A percentile compares a stretch with the other conserved stretches of the same genome.
Conservation (phyloP, 2,113 vertebrate species). For the Gasterosteus aculeatus region DNA sequence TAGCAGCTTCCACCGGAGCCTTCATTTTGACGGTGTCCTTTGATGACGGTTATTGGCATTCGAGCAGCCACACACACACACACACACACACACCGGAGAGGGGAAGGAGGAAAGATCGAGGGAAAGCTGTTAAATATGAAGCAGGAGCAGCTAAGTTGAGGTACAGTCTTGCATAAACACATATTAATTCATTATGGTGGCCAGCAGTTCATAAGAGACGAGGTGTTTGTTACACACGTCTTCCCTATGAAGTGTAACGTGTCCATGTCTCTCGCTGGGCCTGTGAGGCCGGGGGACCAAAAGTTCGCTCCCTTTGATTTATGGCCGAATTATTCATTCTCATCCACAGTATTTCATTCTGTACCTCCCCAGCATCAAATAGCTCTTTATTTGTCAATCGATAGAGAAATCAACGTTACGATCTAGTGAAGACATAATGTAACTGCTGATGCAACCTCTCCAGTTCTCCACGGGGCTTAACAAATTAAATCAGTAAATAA, state of each 20-base stretch:
- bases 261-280: slow-evolving; percentile 36
- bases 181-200: slow-evolving; percentile 51
- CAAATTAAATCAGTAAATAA: slow-evolving; percentile 29
- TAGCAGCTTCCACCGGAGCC: slow-evolving; percentile 60
- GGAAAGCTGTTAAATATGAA: slow-evolving; percentile 65
- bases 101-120: slow-evolving; percentile 44
- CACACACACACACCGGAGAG: slow-evolving; percentile 8
- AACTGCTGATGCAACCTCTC: slow-evolving; percentile 29
- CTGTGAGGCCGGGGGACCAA: slow-evolving; percentile 46
- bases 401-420: slow-evolving; percentile 59
- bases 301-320: slow-evolving; percentile 63
- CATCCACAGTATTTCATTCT: slow-evolving; percentile 73
- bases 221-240: slow-evolving; percentile 15
- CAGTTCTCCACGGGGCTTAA: slow-evolving; percentile 10
- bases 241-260: slow-evolving; percentile 27
- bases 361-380: slow-evolving; percentile 28
- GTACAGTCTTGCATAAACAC: slow-evolving; percentile 55
- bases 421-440: slow-evolving; percentile 16
- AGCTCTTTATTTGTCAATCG: slow-evolving; percentile 58
- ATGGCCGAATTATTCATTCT: slow-evolving; percentile 74
- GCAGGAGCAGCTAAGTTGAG: slow-evolving; percentile 61
- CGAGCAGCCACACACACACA: slow-evolving; percentile 54
- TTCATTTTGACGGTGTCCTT: slow-evolving; percentile 75
- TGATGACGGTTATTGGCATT: slow-evolving; percentile 76
- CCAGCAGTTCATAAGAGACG: slow-evolving; percentile 25